phyloP scores from a whole-genome alignment of 2,797 vertebrate species.

The Coregonus sp. region DNA sequence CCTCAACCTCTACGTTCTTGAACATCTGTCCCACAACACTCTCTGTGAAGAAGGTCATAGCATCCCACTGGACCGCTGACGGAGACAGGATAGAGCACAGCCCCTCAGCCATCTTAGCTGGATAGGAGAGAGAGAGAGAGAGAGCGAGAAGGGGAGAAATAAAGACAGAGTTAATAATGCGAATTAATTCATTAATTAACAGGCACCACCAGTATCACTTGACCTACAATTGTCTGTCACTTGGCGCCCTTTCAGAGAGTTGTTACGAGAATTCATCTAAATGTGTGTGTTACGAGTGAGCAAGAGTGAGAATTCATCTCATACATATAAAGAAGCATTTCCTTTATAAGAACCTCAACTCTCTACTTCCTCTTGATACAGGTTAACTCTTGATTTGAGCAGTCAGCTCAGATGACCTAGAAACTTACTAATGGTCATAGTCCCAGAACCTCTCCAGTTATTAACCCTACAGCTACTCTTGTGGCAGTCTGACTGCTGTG shows the following conservation, averaged over 20 bases:
- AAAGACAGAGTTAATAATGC: not conserved
- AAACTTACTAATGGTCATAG: not conserved
- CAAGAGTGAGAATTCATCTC: not conserved
- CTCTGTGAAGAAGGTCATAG: conserved; percentile 93
- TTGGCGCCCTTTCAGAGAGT: not conserved
- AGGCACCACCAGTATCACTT: no score
- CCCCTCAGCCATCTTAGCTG: conserved; percentile 82
- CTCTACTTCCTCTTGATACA: not conserved
- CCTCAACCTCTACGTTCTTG: conserved; percentile 85
- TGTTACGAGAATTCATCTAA: not conserved
- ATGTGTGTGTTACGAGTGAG: no score
- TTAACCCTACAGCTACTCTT: no score
- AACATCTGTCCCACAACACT: conserved; percentile 86
- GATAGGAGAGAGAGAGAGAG: not conserved
- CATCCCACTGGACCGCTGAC: conserved; percentile 93
- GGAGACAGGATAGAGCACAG: conserved; percentile 87
- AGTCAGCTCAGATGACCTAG: not conserved
- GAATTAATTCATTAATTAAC: no score
- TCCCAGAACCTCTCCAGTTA: no score
- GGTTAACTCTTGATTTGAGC: not conserved
- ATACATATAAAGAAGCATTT: not conserved
- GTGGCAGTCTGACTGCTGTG: no score
- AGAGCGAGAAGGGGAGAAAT: no score
- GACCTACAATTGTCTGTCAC: not conserved
- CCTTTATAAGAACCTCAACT: not conserved